Evolutionary conservation across 2,797 vertebrate species (phyloP).

Genomic region (Semaprochilodus insignis): DNA sequence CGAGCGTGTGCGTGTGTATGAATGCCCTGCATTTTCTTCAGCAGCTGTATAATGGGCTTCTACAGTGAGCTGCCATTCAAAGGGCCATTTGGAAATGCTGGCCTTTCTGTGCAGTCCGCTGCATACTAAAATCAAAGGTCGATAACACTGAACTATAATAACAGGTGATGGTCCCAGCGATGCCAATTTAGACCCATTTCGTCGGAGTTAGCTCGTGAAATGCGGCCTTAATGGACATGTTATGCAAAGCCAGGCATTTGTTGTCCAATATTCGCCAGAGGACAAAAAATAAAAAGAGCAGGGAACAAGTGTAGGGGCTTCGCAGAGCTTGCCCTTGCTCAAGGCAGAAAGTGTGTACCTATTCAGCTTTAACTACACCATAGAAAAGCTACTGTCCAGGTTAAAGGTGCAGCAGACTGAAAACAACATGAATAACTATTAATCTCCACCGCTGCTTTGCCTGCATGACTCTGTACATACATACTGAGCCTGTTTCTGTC

Average conservation of each 20-base stretch:
- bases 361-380: conserved; percentile 41
- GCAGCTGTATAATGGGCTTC: conserved; percentile 62
- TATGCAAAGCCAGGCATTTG: conserved; percentile 58
- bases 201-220: conserved; percentile 59
- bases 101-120: conserved; percentile 55
- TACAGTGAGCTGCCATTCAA: conserved; percentile 50
- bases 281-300: conserved; percentile 29
- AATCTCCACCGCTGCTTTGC: conserved; percentile 19
- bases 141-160: conserved; percentile 68
- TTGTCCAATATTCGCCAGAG: conserved; percentile 40
- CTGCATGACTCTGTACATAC: conserved; percentile 47
- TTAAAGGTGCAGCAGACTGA: conserved; percentile 17
- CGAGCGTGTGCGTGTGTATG: conserved; percentile 40
- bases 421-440: conserved; percentile 55
- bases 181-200: conserved; percentile 57
- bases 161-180: conserved; percentile 61
- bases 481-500: conserved; percentile 31
- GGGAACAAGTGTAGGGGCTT: conserved; percentile 37
- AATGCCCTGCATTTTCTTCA: conserved; percentile 52
- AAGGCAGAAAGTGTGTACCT: conserved; percentile 27
- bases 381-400: not conserved
- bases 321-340: conserved; percentile 24
- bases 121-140: conserved; percentile 69
- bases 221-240: conserved; percentile 57
- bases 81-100: conserved; percentile 62